A percentile compares a stretch with the other conserved stretches of the same genome.
These are phyloP conservation scores for Drosophila setifemur DNA, from an alignment of 1,140 invertebrate genomes.

Conservation along the genomic window DNA sequence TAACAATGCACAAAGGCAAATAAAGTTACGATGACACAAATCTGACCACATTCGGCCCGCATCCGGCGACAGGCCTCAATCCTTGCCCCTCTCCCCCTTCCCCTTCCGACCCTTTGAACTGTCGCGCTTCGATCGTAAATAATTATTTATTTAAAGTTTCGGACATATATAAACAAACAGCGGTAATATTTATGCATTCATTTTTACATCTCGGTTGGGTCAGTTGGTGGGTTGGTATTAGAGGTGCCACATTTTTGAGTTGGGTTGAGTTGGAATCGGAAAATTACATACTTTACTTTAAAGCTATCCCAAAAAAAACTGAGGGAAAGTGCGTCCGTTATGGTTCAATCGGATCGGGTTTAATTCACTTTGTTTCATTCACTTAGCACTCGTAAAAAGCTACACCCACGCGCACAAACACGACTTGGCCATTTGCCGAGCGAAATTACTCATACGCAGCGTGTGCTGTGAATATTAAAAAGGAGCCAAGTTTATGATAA, in stretches of 20 bases:
- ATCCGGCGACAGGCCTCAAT: background rate
- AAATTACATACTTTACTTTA: no score
- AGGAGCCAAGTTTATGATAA: conserved; percentile 44
- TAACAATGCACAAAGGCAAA: conserved; percentile 31
- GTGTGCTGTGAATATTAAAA: conserved; percentile 52
- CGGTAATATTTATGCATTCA: conserved; percentile 2
- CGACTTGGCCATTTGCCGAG: conserved; percentile 42
- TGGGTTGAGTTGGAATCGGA: background rate
- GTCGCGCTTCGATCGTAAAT: conserved; percentile 26
- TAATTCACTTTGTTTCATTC: conserved; percentile 39
- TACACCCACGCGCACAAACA: background rate
- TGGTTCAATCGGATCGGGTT: conserved; percentile 26
- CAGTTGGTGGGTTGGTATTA: no score
- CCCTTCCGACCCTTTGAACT: background rate
- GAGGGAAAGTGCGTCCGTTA: conserved; percentile 8
- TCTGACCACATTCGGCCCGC: conserved; percentile 2
- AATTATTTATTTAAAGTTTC: conserved; percentile 56
- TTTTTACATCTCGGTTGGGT: conserved; percentile 12
- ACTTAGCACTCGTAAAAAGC: conserved; percentile 7
- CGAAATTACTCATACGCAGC: conserved; percentile 60
- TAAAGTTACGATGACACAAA: conserved; percentile 17
- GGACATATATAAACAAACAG: conserved; percentile 25
- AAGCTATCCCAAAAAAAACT: background rate
- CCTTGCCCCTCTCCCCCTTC: background rate
- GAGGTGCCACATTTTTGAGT: background rate